Base-by-base conservation (phyloP, 92 coral and sea anemone genomes). In the Diadumene lineata region DNA sequence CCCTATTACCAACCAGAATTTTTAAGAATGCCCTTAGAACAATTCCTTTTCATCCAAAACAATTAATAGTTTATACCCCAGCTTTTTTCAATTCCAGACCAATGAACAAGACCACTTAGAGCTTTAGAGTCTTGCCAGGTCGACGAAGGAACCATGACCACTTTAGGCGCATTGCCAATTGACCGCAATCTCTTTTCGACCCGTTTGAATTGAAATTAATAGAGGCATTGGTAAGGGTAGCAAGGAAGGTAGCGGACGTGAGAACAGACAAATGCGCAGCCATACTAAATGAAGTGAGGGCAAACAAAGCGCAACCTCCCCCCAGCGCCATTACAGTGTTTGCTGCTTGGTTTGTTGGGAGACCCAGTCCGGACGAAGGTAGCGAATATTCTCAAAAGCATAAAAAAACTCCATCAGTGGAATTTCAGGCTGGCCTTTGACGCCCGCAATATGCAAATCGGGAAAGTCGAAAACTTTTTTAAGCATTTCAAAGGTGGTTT, bases 401-500 rank as follows among this genome's bases (percentile, higher is more conserved):
- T 6, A 48, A 7, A 16, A 31, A n/a, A 17, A 23, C 74, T 1
- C 38, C 43, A n/a, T 55, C 23, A 55, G 15, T 55, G 13, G 24
- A 3, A 31, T 21, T 38, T 17, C 23, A 24, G 50, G n/a, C 61
- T 34, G 16, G 46, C 69, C 29, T 43, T 15, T 38, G 31, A n/a
- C n/a, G n/a, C n/a, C n/a, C n/a, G n/a, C n/a, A n/a, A n/a, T n/a
- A n/a, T n/a, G n/a, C n/a, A n/a, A n/a, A n/a, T n/a, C n/a, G n/a
- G n/a, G n/a, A n/a, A 88, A 51, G 85, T 56, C 1, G 66, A 81
- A 72, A 23, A 11, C 17, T 85, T 77, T 30, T 23, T 89, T 28
- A 44, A 29, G 24, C 90, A 85, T 17, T 89, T 38, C 48, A 78
- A 89, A 46, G 94, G 94, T 15, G 74, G 74, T 16, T 85, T 89